Conservation (phyloP, 2,797 vertebrate species). For the Sylvilagus floridanus region DNA sequence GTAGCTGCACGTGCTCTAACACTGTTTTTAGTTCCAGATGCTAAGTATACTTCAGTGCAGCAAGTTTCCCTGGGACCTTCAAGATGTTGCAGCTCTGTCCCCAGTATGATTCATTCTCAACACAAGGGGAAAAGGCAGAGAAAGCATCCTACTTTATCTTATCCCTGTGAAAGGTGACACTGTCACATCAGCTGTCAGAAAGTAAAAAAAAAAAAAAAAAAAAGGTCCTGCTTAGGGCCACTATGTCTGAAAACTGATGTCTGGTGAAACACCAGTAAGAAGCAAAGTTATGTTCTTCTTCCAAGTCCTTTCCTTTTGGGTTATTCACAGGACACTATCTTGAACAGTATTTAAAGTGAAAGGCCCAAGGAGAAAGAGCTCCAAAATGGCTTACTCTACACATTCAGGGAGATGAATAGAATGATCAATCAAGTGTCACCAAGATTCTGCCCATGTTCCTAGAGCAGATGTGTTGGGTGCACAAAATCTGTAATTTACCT, state of each 20-base stretch:
- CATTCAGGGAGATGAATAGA: neutral
- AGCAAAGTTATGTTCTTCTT: neutral
- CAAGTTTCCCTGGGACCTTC: neutral
- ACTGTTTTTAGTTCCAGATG: neutral
- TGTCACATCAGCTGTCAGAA: neutral
- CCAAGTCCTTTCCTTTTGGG: neutral
- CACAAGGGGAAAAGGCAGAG: neutral
- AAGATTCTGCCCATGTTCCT: neutral
- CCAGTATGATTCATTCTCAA: neutral
- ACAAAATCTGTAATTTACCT: neutral
- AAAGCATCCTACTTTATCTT: neutral
- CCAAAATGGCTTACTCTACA: neutral
- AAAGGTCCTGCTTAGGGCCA: neutral
- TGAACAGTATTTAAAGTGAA: neutral
- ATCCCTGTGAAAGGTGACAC: neutral
- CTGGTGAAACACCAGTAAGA: neutral
- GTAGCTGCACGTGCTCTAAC: neutral
- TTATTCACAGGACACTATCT: neutral
- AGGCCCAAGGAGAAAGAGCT: neutral
- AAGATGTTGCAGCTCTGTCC: neutral
- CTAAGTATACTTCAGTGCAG: neutral
- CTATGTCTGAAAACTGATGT: rapidly evolving
- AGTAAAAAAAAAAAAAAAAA: neutral
- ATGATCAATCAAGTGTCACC: neutral
- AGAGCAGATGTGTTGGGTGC: neutral